phyloP scores from a whole-genome alignment of 2,888 invertebrate species.

The Nasonovia ribisnigri region DNA sequence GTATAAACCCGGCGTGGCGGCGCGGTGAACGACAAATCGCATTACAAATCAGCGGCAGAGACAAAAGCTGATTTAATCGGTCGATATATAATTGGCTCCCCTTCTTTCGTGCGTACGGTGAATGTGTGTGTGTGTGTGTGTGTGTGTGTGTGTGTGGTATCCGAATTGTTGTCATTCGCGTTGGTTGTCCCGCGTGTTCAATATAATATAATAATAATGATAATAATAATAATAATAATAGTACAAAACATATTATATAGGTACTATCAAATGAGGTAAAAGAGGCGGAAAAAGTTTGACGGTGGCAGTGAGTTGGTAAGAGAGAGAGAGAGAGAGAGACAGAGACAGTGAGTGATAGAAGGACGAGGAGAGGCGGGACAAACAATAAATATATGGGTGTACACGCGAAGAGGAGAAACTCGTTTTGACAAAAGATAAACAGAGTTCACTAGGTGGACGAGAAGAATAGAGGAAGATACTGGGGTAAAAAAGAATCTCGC shows the following conservation, averaged over 20 bases:
- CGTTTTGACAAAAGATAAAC: constrained; percentile 63
- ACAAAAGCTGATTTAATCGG: constrained; percentile 54
- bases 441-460: constrained; percentile 41
- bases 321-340: neutral
- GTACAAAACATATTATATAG: neutral
- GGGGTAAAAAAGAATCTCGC: constrained; percentile 48
- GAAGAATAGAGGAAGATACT: neutral
- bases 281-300: constrained; percentile 26
- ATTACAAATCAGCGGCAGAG: constrained; percentile 33
- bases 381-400: neutral
- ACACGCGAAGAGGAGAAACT: constrained; percentile 18
- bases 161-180: neutral
- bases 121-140: no score
- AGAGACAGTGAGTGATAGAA: neutral
- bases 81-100: constrained; percentile 20
- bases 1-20: constrained; percentile 10
- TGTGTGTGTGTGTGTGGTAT: no score
- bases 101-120: neutral
- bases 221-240: neutral
- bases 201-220: constrained; percentile 17
- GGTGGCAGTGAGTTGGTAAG: neutral
- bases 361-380: neutral
- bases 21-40: constrained; percentile 33
- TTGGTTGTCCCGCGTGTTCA: neutral
- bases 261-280: neutral